A percentile compares a stretch with the other conserved stretches of the same genome.
Conservation (phyloP, 23 tunicate genomes). For the Clavelina lepadiformis region DNA sequence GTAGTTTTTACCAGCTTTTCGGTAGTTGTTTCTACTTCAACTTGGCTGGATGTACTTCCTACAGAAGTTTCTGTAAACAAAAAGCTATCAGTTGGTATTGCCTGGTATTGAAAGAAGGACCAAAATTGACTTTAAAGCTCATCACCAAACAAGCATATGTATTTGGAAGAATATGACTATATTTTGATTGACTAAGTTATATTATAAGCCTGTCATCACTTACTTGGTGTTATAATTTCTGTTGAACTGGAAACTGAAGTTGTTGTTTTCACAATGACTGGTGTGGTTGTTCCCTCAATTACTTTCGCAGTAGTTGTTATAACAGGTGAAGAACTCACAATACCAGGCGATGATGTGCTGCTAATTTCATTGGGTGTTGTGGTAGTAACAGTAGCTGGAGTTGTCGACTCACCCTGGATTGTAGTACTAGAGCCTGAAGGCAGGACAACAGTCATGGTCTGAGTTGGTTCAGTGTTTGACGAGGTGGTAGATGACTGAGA, state of each 20-base stretch:
- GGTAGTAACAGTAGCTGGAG: background rate
- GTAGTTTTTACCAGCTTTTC: conserved; percentile 26
- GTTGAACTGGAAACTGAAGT: conserved; percentile 21
- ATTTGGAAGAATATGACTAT: too few relatives aligned
- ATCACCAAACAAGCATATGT: too few relatives aligned
- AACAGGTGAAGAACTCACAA: too few relatives aligned
- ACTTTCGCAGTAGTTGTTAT: conserved; percentile 39
- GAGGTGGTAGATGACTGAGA: conserved; percentile 7
- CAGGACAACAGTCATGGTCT: too few relatives aligned
- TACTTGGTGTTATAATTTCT: conserved; percentile 25
- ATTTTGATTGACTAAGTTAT: too few relatives aligned
- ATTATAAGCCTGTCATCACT: too few relatives aligned
- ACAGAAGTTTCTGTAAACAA: conserved; percentile 22
- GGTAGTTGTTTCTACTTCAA: conserved; percentile 63
- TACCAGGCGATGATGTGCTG: too few relatives aligned
- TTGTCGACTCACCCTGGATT: conserved; percentile 4
- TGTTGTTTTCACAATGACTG: conserved; percentile 21
- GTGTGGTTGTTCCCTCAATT: conserved; percentile 26
- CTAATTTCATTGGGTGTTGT: background rate
- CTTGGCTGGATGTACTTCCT: conserved; percentile 22
- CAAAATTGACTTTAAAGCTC: too few relatives aligned
- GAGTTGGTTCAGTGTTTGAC: background rate
- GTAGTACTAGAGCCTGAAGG: too few relatives aligned
- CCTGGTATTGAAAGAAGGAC: too few relatives aligned
- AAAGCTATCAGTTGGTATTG: too few relatives aligned